Percentiles rank a stretch among this genome's conserved stretches.
Evolutionary conservation across 2,888 invertebrate genomes (phyloP).

Genomic region (Brenthis daphne): DNA sequence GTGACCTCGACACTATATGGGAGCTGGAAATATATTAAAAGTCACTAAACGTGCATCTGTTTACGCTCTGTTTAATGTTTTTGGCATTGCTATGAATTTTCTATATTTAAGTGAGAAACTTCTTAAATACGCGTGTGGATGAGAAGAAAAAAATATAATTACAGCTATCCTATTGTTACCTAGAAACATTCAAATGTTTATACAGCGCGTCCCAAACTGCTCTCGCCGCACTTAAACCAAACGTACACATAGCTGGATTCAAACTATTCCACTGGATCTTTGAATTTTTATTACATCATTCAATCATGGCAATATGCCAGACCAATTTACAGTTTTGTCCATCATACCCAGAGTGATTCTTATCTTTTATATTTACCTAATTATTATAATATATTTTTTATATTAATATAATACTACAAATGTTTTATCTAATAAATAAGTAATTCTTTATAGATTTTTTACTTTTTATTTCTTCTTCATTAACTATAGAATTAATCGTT

Average conservation of each 20-base stretch:
- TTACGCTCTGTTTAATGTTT: constrained; percentile 63
- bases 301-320: constrained; percentile 69
- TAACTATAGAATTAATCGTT: too few relatives aligned
- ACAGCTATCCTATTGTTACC: constrained; percentile 18
- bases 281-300: constrained; percentile 73
- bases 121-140: neutral
- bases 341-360: constrained; percentile 58
- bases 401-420: too few relatives aligned
- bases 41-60: constrained; percentile 49
- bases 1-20: constrained; percentile 23
- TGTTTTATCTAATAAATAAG: too few relatives aligned
- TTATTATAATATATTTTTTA: neutral
- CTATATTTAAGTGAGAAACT: constrained; percentile 4
- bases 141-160: constrained; percentile 5
- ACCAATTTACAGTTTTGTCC: constrained; percentile 57
- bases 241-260: constrained; percentile 36
- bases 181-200: constrained; percentile 21
- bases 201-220: constrained; percentile 20
- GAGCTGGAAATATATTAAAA: constrained; percentile 21
- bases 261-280: constrained; percentile 68
- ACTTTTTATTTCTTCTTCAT: too few relatives aligned
- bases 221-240: constrained; percentile 40
- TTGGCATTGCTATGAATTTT: constrained; percentile 51
- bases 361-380: constrained; percentile 25
- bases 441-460: too few relatives aligned